Evolutionary conservation across 2,113 vertebrate species (phyloP), one percentile per base, ranked within the genome.

Genomic region (Ceuthmochares aereus): DNA sequence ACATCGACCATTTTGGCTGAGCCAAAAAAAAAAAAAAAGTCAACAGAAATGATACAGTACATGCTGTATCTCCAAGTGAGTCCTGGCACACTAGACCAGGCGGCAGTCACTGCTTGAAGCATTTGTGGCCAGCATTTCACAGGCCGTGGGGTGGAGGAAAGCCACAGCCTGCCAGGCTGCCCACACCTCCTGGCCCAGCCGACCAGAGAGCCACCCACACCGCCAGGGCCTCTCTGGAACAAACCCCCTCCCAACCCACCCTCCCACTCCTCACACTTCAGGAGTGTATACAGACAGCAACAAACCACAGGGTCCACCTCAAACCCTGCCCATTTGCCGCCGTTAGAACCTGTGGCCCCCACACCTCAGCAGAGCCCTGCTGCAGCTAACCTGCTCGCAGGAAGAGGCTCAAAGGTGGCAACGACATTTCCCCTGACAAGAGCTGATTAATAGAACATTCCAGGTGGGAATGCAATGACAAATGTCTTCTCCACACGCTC

Each of bases 331-430:
- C 0, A 0, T 32, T 1, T 1, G 43, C 23, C 4, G 0, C 78
- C 9, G 0, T 8, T 12, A 23, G 52, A 56, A 21, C 43, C 32
- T 2, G 25, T 0, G 1, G 60, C 36, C n/a, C 66, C 2, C 1
- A 12, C 0, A 0, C 10, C 34, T 30, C 62, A 15, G 59, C 1
- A 0, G 4, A 0, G 58, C 66, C 5, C 0, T 0, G 0, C n/a
- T n/a, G 32, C 1, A 2, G 45, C 43, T 4, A 0, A 32, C 74
- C 52, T 0, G 0, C 40, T 6, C 82, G 3, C 30, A 30, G 30
- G 30, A 91, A 76, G 26, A 9, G 49, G 25, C n/a, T 47, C 49
- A 12, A 32, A 56, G 20, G 43, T 27, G 3, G 37, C 9, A 2
- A 47, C 89, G 47, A 3, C 45, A 66, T 40, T 84, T 87, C 64